These are phyloP conservation scores for Psittacula derbiana DNA, from an alignment of 2,797 vertebrate species.

Conservation along the genomic window DNA sequence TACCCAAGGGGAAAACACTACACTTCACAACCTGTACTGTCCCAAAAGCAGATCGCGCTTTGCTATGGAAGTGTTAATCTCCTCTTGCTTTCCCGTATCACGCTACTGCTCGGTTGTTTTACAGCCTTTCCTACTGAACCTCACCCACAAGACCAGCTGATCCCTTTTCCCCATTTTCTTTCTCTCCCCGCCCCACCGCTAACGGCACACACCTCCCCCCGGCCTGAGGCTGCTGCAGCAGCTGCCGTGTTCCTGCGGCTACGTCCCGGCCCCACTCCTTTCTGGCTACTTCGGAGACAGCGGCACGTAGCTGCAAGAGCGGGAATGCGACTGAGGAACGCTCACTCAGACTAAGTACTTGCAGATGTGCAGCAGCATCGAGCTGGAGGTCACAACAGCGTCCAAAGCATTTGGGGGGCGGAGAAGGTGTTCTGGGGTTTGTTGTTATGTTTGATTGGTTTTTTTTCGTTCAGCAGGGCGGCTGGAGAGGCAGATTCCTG, in stretches of 20 bases:
- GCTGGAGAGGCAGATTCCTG: background rate
- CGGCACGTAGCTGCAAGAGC: background rate
- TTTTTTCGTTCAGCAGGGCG: background rate
- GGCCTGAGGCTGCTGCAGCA: background rate
- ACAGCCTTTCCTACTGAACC: background rate
- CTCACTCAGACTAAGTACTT: background rate
- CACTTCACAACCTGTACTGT: background rate
- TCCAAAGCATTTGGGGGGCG: background rate
- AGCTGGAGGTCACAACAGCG: background rate
- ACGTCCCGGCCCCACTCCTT: background rate
- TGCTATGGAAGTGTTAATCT: background rate
- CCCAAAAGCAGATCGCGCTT: background rate
- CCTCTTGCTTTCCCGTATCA: background rate
- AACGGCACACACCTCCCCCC: background rate
- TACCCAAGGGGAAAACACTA: background rate
- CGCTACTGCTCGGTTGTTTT: background rate
- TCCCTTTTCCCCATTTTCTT: background rate
- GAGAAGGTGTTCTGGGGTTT: background rate
- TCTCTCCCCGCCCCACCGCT: background rate
- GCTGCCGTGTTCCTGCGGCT: background rate
- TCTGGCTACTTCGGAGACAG: background rate
- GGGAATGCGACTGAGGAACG: background rate
- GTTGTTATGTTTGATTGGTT: background rate
- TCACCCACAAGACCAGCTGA: background rate
- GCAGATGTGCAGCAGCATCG: constrained; percentile 5